Percentiles rank a stretch among this genome's conserved stretches.
phyloP scores from a whole-genome alignment of 2,797 vertebrate genomes.

The Anguilla obscura region DNA sequence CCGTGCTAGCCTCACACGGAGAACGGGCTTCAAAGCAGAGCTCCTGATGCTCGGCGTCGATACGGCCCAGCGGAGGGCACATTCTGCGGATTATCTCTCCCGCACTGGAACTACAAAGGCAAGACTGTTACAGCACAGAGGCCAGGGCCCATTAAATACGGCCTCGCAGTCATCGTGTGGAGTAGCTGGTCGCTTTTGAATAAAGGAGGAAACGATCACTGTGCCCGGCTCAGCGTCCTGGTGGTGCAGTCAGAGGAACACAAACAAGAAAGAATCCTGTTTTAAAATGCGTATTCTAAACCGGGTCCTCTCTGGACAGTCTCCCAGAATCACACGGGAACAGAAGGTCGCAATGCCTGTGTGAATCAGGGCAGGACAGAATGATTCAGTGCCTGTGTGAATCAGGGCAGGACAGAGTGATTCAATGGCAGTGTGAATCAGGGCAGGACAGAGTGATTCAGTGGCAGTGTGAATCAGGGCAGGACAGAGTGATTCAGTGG shows the following conservation, averaged over 20 bases:
- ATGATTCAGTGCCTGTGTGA: background rate
- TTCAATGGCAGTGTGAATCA: background rate
- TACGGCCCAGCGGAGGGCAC: slow-evolving; percentile 41
- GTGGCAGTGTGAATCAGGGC: background rate
- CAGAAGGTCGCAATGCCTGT: background rate
- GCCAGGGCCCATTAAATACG: slow-evolving; percentile 48
- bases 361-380: background rate
- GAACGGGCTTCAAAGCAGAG: slow-evolving; percentile 50
- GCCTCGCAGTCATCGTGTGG: slow-evolving; percentile 39
- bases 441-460: background rate
- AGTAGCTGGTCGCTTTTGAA: slow-evolving; percentile 42
- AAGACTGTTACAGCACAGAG: slow-evolving; percentile 48
- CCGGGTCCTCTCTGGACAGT: background rate
- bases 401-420: background rate
- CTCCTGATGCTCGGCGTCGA: slow-evolving; percentile 51
- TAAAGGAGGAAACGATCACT: slow-evolving; percentile 40
- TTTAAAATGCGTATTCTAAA: background rate
- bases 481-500: background rate
- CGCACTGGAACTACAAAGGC: slow-evolving; percentile 50
- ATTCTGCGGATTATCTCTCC: slow-evolving; percentile 52
- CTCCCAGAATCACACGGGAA: background rate
- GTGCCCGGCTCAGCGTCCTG: slow-evolving; percentile 32
- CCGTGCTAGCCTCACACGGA: slow-evolving; percentile 47
- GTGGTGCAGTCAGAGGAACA: slow-evolving; percentile 45
- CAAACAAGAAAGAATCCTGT: slow-evolving; percentile 25